phyloP scores from a whole-genome alignment of 2,797 vertebrate genomes.

The Crypturellus tataupa region DNA sequence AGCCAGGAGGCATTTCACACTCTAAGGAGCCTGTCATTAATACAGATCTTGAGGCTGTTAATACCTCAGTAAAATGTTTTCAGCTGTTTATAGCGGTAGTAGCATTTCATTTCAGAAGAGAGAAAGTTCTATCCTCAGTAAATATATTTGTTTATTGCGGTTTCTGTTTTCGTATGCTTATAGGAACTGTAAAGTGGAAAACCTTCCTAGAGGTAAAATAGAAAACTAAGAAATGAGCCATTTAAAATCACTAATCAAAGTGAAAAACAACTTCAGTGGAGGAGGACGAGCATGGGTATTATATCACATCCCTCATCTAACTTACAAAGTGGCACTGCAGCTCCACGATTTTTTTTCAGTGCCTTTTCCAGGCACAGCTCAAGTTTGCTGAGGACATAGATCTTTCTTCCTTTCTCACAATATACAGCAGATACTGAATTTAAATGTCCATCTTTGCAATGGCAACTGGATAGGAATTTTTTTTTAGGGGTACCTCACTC shows the following conservation, averaged over 20 bases:
- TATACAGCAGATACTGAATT: not conserved
- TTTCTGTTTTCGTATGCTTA: constrained; percentile 33
- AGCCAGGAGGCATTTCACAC: constrained; percentile 27
- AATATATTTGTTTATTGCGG: constrained; percentile 32
- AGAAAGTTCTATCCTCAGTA: constrained; percentile 28
- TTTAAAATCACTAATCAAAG: constrained; percentile 63
- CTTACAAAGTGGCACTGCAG: constrained; percentile 11
- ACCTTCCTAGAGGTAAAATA: constrained; percentile 47
- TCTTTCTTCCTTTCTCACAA: not conserved
- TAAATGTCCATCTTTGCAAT: not conserved
- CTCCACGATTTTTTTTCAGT: constrained; percentile 35
- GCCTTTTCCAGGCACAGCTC: constrained; percentile 5
- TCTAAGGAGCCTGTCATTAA: constrained; percentile 48
- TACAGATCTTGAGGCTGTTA: constrained; percentile 14
- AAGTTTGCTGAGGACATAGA: not conserved
- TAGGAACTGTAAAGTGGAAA: constrained; percentile 37
- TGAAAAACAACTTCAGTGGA: constrained; percentile 53
- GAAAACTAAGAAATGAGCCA: constrained; percentile 49
- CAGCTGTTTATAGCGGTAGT: constrained; percentile 15
- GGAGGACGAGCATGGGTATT: constrained; percentile 14
- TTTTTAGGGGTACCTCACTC: not conserved
- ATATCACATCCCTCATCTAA: not conserved
- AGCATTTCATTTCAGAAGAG: constrained; percentile 41
- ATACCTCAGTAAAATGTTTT: constrained; percentile 28
- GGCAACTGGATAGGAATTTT: not conserved